phyloP scores from a whole-genome alignment of 2,797 vertebrate genomes.

The Anomalospiza imberbis region DNA sequence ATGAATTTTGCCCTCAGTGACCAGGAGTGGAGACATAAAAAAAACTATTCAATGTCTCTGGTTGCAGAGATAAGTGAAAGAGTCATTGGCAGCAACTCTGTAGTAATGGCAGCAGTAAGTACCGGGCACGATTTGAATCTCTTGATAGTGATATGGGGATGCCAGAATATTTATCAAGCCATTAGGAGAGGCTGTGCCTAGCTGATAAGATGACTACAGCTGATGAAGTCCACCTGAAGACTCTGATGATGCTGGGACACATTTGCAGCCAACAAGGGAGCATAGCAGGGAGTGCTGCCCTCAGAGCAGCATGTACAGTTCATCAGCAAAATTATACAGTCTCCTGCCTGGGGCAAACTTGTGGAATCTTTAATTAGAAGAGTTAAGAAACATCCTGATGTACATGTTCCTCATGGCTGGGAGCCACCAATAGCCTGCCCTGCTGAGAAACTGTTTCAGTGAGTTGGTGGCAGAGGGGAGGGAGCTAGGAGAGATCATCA shows the following conservation, averaged over 20 bases:
- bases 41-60: slow-evolving; percentile 65
- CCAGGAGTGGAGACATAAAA: slow-evolving; percentile 71
- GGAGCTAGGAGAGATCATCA: neutral
- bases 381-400: slow-evolving; percentile 15
- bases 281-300: slow-evolving; percentile 38
- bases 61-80: slow-evolving; percentile 77
- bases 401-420: neutral
- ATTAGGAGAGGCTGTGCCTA: slow-evolving; percentile 74
- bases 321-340: slow-evolving; percentile 61
- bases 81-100: slow-evolving; percentile 65
- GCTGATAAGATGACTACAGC: slow-evolving; percentile 77
- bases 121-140: slow-evolving; percentile 76
- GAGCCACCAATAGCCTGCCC: neutral
- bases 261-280: slow-evolving; percentile 53
- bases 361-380: slow-evolving; percentile 51
- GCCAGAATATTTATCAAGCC: slow-evolving; percentile 76
- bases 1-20: slow-evolving; percentile 60
- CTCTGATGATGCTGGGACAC: slow-evolving; percentile 53
- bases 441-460: neutral
- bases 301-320: slow-evolving; percentile 12
- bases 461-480: neutral
- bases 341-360: slow-evolving; percentile 43
- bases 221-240: slow-evolving; percentile 73
- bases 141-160: slow-evolving; percentile 67
- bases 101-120: slow-evolving; percentile 70